A percentile compares a stretch with the other conserved stretches of the same genome.
Conservation (phyloP, 2,797 vertebrate species). For the Synaphobranchus kaupii region DNA sequence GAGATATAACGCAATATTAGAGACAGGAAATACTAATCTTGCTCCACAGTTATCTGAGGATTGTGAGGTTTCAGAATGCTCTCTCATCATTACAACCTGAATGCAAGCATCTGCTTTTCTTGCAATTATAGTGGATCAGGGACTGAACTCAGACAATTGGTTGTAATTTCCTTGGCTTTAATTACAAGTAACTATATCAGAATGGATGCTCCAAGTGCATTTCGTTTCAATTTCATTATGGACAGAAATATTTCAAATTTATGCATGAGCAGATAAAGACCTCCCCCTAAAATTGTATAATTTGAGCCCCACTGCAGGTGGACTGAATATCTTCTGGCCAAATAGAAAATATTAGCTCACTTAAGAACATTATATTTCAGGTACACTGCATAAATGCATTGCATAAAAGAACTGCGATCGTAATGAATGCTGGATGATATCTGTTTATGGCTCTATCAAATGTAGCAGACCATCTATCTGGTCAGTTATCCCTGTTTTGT, state of each 20-base stretch:
- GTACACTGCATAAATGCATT: neutral
- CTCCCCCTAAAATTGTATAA: neutral
- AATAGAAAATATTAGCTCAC: neutral
- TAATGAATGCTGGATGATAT: neutral
- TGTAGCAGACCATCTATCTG: neutral
- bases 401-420: neutral
- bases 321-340: neutral
- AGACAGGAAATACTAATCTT: constrained; percentile 28
- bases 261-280: neutral
- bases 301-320: neutral
- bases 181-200: neutral
- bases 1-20: constrained; percentile 8
- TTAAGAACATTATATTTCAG: neutral
- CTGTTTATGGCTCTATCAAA: neutral
- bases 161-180: neutral
- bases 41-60: neutral
- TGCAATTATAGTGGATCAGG: neutral
- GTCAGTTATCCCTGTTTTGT: neutral
- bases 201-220: neutral
- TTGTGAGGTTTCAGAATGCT: neutral
- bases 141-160: neutral
- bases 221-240: neutral
- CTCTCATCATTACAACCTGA: neutral
- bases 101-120: neutral
- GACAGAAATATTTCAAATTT: neutral